Base-by-base conservation (phyloP, 2,113 vertebrate species). In the Euleptes europaea region DNA sequence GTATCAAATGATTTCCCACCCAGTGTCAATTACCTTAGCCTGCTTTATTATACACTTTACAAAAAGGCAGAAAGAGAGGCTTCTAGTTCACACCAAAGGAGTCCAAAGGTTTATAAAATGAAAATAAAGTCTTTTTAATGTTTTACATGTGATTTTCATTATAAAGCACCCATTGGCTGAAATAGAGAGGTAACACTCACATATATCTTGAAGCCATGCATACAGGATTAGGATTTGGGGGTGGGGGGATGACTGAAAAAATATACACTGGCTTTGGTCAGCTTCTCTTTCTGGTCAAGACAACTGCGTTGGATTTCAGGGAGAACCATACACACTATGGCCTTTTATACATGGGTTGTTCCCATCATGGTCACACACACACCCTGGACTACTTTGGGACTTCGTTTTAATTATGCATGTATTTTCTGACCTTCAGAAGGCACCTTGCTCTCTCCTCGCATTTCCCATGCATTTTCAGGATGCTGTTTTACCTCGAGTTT, bases 1-100 rank as follows among this genome's bases (percentile, higher is more conserved):
- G 42, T 78, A 65, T 91, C 90, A 89, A 94, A 93, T 84, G 82
- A 85, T 93, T 93, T 92, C 92, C 84, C 51, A 51, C 67, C 85
- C 66, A 92, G 82, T 84, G 81, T 57, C 82, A 10, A 63, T 63
- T 63, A 88, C 26, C 76, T 57, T 8, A 66, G 80, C 87, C 90
- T 82, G 84, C 84, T 69, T 38, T 80, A n/a, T 85, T 87, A n/a
- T n/a, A 71, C n/a, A n/a, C 84, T 80, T 12, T 9, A 47, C 57
- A 51, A 0, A 0, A 13, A 74, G 73, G 57, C 88, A 14, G 21
- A 80, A 75, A 77, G 70, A 80, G 80, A 86, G 80, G 71, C 33
- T 15, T 86, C 74, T 86, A 19, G 54, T 75, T 86, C 75, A 75
- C 83, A 76, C 19, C 88, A 80, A 76, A 1, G n/a, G 11, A 73